Evolutionary conservation across 2,113 vertebrate species (phyloP).

Genomic region (Paedocypris sp.): DNA sequence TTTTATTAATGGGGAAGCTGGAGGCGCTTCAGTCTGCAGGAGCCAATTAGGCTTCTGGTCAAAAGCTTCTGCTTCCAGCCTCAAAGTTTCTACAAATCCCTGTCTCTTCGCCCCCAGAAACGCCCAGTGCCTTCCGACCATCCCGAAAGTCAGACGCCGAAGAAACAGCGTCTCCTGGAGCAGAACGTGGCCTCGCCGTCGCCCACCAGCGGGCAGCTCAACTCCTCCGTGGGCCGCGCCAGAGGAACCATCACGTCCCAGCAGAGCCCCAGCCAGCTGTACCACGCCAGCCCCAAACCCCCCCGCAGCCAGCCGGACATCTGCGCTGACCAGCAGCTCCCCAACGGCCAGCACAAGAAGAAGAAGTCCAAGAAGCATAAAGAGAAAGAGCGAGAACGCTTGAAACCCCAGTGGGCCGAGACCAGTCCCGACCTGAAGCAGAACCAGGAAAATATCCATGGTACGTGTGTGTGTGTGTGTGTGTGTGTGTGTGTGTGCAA

Average conservation of each 20-base stretch:
- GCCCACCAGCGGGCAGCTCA: slow-evolving; percentile 43
- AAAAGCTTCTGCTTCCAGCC: background rate
- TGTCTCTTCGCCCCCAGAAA: slow-evolving; percentile 48
- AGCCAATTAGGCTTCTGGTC: slow-evolving; percentile 6
- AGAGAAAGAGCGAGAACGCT: slow-evolving; percentile 55
- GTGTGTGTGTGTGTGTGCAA: no score
- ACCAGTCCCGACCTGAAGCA: slow-evolving; percentile 53
- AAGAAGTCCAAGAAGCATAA: slow-evolving; percentile 68
- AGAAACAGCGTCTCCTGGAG: slow-evolving; percentile 58
- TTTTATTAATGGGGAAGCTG: slow-evolving; percentile 31
- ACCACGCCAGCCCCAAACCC: slow-evolving; percentile 41
- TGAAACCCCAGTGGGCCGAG: slow-evolving; percentile 61
- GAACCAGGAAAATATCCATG: slow-evolving; percentile 54
- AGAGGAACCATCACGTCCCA: slow-evolving; percentile 41
- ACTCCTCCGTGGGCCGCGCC: slow-evolving; percentile 31
- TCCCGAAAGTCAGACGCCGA: slow-evolving; percentile 53
- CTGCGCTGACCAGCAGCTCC: slow-evolving; percentile 45
- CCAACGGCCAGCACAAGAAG: slow-evolving; percentile 55
- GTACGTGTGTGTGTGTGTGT: no score
- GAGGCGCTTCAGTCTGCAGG: slow-evolving; percentile 4
- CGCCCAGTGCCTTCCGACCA: slow-evolving; percentile 54
- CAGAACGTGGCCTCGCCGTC: slow-evolving; percentile 46
- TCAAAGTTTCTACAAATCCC: background rate
- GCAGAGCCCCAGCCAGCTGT: slow-evolving; percentile 47
- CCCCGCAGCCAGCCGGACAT: slow-evolving; percentile 36